phyloP scores from a whole-genome alignment of 1,140 invertebrate species.

The Drosophila arizonae region DNA sequence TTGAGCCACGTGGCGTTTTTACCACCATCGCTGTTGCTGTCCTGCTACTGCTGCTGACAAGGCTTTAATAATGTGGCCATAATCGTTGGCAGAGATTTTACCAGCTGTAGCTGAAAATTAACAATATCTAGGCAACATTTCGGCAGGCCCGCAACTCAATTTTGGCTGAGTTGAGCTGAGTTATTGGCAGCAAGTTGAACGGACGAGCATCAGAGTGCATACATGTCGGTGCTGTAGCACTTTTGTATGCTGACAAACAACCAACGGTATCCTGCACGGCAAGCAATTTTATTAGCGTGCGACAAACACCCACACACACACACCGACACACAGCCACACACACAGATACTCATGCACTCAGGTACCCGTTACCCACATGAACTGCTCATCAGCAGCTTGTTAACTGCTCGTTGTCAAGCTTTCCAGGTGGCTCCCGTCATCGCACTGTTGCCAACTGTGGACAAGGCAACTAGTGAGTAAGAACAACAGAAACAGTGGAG shows the following conservation, averaged over 20 bases:
- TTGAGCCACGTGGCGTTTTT: slow-evolving; percentile 49
- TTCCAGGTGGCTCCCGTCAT: slow-evolving; percentile 33
- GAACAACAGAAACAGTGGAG: slow-evolving; percentile 3
- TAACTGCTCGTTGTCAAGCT: slow-evolving; percentile 35
- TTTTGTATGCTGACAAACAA: slow-evolving; percentile 34
- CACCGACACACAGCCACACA: not conserved
- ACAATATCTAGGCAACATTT: slow-evolving; percentile 29
- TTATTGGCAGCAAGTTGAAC: slow-evolving; percentile 41
- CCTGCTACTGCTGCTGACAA: slow-evolving; percentile 36
- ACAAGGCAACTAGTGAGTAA: slow-evolving; percentile 34
- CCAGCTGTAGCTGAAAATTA: slow-evolving; percentile 38
- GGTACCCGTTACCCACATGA: slow-evolving; percentile 21
- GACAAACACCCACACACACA: not conserved
- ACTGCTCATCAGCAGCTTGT: slow-evolving; percentile 48
- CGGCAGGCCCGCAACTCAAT: slow-evolving; percentile 23
- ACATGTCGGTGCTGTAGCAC: not conserved
- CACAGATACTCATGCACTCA: not conserved
- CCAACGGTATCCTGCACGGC: not conserved
- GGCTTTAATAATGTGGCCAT: slow-evolving; percentile 53
- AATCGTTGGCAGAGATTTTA: slow-evolving; percentile 45
- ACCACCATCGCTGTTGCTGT: not conserved
- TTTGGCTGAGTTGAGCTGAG: slow-evolving; percentile 14
- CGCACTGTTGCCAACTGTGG: slow-evolving; percentile 45
- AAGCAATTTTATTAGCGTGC: slow-evolving; percentile 40
- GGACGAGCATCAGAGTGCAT: slow-evolving; percentile 10